Conservation (phyloP, 2,113 vertebrate genomes). For the Menura novaehollandiae region DNA sequence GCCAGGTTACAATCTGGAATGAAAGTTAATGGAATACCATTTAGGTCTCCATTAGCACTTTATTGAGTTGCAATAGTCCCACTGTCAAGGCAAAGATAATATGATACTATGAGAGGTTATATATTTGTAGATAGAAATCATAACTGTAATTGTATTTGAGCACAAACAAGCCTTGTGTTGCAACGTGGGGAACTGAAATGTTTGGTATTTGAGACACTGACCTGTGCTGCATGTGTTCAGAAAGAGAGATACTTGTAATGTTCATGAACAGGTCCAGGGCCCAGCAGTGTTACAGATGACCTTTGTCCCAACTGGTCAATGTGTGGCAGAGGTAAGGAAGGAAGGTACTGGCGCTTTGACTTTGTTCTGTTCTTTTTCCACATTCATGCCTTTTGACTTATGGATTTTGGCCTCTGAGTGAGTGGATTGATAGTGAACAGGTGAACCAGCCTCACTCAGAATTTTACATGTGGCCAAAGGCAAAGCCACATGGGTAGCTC, state of each 20-base stretch:
- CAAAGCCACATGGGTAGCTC: neutral
- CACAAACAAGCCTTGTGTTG: neutral
- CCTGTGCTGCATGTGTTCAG: neutral
- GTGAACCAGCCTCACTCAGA: neutral
- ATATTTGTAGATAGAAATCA: neutral
- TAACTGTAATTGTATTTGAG: neutral
- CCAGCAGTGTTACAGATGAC: rapidly evolving
- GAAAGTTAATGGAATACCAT: neutral
- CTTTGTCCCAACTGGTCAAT: neutral
- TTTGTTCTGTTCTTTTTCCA: neutral
- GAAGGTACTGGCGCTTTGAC: neutral
- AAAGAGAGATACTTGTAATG: neutral
- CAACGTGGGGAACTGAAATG: neutral
- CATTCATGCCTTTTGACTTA: neutral
- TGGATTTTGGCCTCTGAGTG: neutral
- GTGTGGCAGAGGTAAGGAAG: neutral
- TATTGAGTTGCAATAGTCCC: neutral
- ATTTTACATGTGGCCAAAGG: neutral
- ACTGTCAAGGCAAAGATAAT: neutral
- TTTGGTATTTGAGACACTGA: neutral
- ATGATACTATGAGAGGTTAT: neutral
- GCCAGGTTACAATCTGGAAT: neutral
- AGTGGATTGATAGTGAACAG: neutral
- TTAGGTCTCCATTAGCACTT: neutral
- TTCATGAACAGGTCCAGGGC: neutral